phyloP scores from a whole-genome alignment of 2,888 invertebrate genomes.

The Campoplex capitator region DNA sequence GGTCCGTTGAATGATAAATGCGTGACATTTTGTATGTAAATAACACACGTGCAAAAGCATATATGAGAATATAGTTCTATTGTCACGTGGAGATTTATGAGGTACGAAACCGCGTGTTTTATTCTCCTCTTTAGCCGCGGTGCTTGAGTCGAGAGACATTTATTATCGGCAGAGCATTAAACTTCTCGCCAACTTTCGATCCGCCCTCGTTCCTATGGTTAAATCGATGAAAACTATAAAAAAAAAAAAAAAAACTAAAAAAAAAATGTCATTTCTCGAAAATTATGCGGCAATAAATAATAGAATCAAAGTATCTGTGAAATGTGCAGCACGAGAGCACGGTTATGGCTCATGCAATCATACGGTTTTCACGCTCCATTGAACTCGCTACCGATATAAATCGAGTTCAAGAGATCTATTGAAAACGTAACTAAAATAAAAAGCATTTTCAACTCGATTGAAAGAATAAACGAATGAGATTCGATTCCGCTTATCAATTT shows the following conservation, averaged over 20 bases:
- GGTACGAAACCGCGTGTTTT: conserved; percentile 26
- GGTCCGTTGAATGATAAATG: conserved; percentile 23
- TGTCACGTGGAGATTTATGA: conserved; percentile 41
- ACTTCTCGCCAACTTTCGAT: conserved; percentile 19
- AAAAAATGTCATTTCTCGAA: conserved; percentile 33
- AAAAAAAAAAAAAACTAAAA: conserved; percentile 7
- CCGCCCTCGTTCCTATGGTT: conserved; percentile 12
- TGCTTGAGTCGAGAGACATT: conserved; percentile 20
- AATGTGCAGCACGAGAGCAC: conserved; percentile 26
- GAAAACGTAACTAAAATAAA: neutral
- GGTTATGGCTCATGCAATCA: conserved; percentile 19
- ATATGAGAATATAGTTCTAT: conserved; percentile 6
- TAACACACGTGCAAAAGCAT: neutral
- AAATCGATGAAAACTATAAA: neutral
- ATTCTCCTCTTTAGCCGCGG: neutral
- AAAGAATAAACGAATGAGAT: neutral
- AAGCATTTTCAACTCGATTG: neutral
- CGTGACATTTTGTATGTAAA: neutral
- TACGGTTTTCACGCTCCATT: conserved; percentile 36
- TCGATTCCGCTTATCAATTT: neutral
- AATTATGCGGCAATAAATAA: conserved; percentile 31
- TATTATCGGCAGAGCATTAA: conserved; percentile 32
- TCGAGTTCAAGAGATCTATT: conserved; percentile 20
- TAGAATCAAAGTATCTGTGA: conserved; percentile 33
- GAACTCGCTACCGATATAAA: conserved; percentile 9